Base-by-base conservation (phyloP, 2,113 vertebrate genomes). In the Chloroceryle aenea region DNA sequence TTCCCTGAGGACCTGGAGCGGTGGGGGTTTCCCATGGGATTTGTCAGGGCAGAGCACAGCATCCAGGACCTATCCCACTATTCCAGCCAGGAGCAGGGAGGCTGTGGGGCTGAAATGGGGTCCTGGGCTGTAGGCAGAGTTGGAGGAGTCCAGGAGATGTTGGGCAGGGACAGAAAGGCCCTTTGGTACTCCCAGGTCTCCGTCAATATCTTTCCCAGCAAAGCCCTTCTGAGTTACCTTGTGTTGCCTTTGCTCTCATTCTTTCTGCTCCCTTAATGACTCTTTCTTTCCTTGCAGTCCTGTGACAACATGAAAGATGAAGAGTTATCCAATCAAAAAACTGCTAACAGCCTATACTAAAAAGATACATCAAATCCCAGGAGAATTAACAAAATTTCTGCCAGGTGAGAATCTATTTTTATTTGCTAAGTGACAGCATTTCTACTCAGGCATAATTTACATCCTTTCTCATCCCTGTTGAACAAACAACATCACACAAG, bases 91-190 rank as follows among this genome's bases (percentile, higher is more conserved):
- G 4, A 85, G 40, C 32, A 45, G 22, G n/a, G 17, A 9, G 45
- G 15, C 16, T 64, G 30, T 50, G 26, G 5, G 19, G 1, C 9
- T 56, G 30, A 55, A 61, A 42, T 23, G n/a, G 7, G 3, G 2
- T 90, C 6, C 7, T 20, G 22, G 29, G 8, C 27, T 36, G 12
- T 38, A 27, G n/a, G 32, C 19, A 75, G 34, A 9, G 2, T 68
- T 43, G 9, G 3, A 6, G 18, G 17, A 75, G 4, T 11, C 7
- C 12, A 3, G 7, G 26, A 43, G 14, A 4, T 0, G 2, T 55
- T 84, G 36, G 20, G 12, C 22, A 66, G 45, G 36, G 50, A 48
- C 63, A 66, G 8, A 22, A 75, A 69, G 8, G 6, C 7, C 15
- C 13, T 5, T 6, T 52, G 14, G 2, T 15, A 19, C 4, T 29